phyloP scores from a whole-genome alignment of 2,113 vertebrate species.

The Thalassarche chlororhynchos region DNA sequence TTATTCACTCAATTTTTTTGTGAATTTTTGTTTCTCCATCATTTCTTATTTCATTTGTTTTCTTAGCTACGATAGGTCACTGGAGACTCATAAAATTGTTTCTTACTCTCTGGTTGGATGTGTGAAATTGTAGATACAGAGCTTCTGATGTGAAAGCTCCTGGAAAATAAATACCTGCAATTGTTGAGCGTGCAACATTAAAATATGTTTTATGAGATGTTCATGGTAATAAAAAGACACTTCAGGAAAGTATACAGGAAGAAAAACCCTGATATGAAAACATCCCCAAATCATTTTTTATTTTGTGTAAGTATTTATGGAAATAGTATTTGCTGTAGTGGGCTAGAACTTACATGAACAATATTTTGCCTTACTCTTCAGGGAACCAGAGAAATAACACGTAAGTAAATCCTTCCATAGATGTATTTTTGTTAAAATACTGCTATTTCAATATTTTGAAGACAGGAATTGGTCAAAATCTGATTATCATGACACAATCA shows the following conservation, averaged over 20 bases:
- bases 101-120: constrained; percentile 24
- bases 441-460: neutral
- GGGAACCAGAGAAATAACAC: constrained; percentile 18
- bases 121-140: constrained; percentile 47
- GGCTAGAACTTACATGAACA: neutral
- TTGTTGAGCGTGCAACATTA: constrained; percentile 18
- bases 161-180: constrained; percentile 61
- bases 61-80: neutral
- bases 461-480: neutral
- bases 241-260: neutral
- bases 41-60: constrained; percentile 22
- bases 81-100: constrained; percentile 34
- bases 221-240: constrained; percentile 42
- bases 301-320: constrained; percentile 53
- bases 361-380: constrained; percentile 44
- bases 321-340: constrained; percentile 5
- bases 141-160: constrained; percentile 18
- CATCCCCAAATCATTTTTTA: constrained; percentile 52
- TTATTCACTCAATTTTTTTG: neutral
- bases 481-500: neutral
- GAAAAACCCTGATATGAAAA: constrained; percentile 14
- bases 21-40: constrained; percentile 4
- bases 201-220: constrained; percentile 57
- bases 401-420: neutral
- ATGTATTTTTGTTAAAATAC: neutral